phyloP scores from a whole-genome alignment of 2,797 vertebrate species.

The Poecilia picta region DNA sequence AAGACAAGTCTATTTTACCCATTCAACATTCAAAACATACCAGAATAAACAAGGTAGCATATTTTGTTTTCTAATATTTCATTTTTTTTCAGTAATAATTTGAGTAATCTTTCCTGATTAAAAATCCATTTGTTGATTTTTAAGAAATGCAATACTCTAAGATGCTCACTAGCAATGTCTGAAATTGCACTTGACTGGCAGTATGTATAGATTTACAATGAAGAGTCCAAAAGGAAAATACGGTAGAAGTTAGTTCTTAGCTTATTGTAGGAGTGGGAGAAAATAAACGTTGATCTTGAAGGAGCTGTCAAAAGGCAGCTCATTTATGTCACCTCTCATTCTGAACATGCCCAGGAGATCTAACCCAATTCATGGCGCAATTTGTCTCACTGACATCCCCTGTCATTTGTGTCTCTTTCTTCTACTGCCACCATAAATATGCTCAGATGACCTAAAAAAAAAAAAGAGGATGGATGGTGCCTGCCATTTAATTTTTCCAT shows the following conservation, averaged over 20 bases:
- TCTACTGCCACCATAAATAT: conserved; percentile 47
- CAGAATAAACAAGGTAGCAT: not conserved
- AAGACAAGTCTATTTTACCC: not conserved
- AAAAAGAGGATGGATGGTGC: conserved; percentile 20
- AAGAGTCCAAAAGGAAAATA: not conserved
- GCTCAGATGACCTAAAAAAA: conserved; percentile 51
- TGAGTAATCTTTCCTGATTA: not conserved
- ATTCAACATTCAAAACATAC: not conserved
- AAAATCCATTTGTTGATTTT: not conserved
- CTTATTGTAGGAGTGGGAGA: not conserved
- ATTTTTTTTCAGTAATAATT: not conserved
- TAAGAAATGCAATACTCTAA: not conserved
- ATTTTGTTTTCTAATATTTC: not conserved
- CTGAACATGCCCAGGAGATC: conserved; percentile 57
- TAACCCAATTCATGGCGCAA: conserved; percentile 63
- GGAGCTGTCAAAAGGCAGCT: conserved; percentile 43
- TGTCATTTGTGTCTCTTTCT: conserved; percentile 56
- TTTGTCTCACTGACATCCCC: conserved; percentile 52
- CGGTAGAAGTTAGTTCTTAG: not conserved
- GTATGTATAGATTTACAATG: not conserved
- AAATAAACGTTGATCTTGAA: conserved; percentile 26
- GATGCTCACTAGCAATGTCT: not conserved
- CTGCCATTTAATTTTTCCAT: conserved; percentile 3
- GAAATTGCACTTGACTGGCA: not conserved
- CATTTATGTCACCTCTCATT: conserved; percentile 44